Conservation (phyloP, 2,888 invertebrate genomes). For the Cataglyphis rosenhaueri region DNA sequence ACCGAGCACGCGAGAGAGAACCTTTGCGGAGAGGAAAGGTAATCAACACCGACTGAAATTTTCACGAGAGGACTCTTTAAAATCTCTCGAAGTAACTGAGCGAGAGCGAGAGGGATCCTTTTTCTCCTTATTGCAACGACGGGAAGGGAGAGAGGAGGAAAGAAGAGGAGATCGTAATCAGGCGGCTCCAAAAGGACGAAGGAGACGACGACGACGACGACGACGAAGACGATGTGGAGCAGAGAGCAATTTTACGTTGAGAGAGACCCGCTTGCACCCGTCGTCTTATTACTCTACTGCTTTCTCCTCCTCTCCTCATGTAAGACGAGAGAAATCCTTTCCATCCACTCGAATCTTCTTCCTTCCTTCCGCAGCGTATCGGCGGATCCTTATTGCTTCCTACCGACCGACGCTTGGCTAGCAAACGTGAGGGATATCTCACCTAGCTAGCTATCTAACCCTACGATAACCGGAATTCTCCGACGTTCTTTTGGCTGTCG, state of each 20-base stretch:
- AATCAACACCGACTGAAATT: constrained; percentile 56
- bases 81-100: constrained; percentile 56
- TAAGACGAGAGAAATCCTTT: constrained; percentile 58
- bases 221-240: constrained; percentile 35
- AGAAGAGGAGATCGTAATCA: constrained; percentile 51
- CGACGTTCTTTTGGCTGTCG: constrained; percentile 46
- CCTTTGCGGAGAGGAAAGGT: constrained; percentile 42
- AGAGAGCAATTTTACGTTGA: constrained; percentile 55
- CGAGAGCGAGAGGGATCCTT: constrained; percentile 46
- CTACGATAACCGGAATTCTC: constrained; percentile 34
- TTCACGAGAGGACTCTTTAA: constrained; percentile 46
- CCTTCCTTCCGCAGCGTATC: constrained; percentile 41
- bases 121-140: constrained; percentile 48
- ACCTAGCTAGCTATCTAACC: constrained; percentile 18
- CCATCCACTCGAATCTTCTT: constrained; percentile 54
- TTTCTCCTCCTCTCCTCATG: constrained; percentile 3
- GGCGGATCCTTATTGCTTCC: constrained; percentile 57
- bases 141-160: neutral
- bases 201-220: constrained; percentile 23
- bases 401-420: constrained; percentile 47
- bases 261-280: constrained; percentile 42
- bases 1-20: constrained; percentile 30
- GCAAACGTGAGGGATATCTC: constrained; percentile 47
- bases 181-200: constrained; percentile 52
- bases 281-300: constrained; percentile 36